phyloP scores from a whole-genome alignment of 2,888 invertebrate genomes.

The Isoperla grammatica region DNA sequence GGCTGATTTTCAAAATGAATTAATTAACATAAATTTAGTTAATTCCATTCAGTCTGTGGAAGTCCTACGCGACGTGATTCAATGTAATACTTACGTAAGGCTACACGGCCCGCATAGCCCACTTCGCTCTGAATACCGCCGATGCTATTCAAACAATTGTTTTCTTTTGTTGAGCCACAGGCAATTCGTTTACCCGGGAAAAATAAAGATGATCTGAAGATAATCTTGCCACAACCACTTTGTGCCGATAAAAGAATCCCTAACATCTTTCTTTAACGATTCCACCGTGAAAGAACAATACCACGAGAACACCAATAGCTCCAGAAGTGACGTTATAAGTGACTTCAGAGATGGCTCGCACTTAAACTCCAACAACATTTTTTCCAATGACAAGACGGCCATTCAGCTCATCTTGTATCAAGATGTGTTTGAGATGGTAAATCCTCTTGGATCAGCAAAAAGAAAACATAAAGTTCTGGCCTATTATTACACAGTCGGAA shows the following conservation, averaged over 20 bases:
- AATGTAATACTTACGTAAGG: too few species aligned
- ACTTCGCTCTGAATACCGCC: constrained; percentile 24
- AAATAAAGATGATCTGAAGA: background rate
- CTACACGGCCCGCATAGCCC: too few species aligned
- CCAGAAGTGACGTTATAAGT: background rate
- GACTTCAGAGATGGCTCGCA: background rate
- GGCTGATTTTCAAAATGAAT: too few species aligned
- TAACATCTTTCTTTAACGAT: background rate
- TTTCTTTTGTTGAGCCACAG: constrained; percentile 26
- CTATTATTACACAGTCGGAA: constrained; percentile 29
- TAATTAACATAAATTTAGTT: too few species aligned
- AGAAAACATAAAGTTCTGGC: constrained; percentile 30
- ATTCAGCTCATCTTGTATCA: constrained; percentile 24
- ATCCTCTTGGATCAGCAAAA: constrained; percentile 29
- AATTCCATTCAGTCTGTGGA: too few species aligned
- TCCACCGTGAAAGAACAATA: constrained; percentile 3
- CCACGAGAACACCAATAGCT: background rate
- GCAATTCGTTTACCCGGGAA: constrained; percentile 18
- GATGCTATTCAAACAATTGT: constrained; percentile 25
- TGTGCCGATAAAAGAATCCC: constrained; percentile 3
- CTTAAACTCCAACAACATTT: background rate
- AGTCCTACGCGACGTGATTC: too few species aligned
- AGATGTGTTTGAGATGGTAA: constrained; percentile 29
- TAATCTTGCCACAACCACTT: constrained; percentile 19
- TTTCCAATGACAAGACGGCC: background rate